Conservation (phyloP, 1,140 invertebrate species). For the Leptestheria dahalacensis region DNA sequence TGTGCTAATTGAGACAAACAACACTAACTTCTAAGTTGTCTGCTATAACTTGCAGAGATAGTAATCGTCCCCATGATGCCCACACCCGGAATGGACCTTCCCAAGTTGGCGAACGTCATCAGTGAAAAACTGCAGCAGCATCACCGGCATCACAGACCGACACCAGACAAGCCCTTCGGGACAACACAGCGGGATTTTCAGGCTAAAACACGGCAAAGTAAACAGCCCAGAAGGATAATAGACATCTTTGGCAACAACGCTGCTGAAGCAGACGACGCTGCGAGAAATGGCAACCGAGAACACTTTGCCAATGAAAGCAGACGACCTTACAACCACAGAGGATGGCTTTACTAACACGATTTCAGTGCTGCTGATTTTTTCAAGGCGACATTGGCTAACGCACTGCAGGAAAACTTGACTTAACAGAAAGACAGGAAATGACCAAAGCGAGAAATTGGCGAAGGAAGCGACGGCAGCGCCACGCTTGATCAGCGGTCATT, state of each 20-base stretch:
- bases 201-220: neutral
- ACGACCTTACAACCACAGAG: neutral
- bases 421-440: no score
- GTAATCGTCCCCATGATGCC: neutral
- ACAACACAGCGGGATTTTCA: no score
- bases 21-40: neutral
- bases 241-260: neutral
- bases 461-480: no score
- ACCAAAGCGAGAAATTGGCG: no score
- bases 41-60: neutral
- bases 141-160: neutral
- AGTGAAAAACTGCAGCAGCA: neutral
- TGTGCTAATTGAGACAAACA: no score
- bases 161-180: no score
- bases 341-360: neutral
- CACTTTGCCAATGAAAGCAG: neutral
- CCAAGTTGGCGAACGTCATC: neutral
- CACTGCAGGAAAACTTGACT: no score
- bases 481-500: no score
- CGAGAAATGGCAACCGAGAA: neutral
- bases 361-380: neutral
- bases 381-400: no score
- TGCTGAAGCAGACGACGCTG: no score
- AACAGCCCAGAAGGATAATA: neutral
- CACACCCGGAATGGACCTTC: neutral